Conservation (phyloP, 2,797 vertebrate species). For the Luscinia luscinia region DNA sequence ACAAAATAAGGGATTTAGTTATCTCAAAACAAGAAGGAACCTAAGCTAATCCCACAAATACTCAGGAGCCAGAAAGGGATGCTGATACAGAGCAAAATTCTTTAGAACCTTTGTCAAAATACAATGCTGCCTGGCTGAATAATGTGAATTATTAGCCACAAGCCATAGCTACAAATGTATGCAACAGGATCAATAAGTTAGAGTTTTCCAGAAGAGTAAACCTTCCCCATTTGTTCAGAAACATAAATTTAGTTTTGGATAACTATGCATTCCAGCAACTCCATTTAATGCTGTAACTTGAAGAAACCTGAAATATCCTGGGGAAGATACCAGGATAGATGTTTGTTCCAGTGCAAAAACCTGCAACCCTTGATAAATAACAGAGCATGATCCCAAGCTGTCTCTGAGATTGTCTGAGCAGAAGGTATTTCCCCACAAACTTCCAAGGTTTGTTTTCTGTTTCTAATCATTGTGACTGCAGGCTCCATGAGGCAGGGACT, state of each 20-base stretch:
- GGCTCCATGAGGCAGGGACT: constrained; percentile 21
- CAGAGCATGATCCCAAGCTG: constrained; percentile 42
- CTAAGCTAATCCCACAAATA: neutral
- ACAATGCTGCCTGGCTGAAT: neutral
- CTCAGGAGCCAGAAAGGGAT: neutral
- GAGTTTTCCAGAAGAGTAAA: neutral
- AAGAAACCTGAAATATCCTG: neutral
- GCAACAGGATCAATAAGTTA: neutral
- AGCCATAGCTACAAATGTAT: neutral
- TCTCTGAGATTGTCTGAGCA: neutral
- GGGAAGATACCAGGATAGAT: neutral
- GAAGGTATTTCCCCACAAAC: constrained; percentile 46
- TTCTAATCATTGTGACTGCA: neutral
- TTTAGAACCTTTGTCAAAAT: neutral
- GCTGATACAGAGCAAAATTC: neutral
- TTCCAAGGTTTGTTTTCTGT: constrained; percentile 50
- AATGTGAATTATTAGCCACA: fast-evolving
- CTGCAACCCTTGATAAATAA: constrained; percentile 25
- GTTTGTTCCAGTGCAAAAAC: neutral
- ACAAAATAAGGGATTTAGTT: neutral
- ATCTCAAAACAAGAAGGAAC: neutral
- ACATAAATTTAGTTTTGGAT: neutral
- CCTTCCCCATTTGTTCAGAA: neutral
- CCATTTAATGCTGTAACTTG: neutral
- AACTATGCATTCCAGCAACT: neutral